These are phyloP conservation scores for Sapayoa aenigma DNA, from an alignment of 2,113 vertebrate species.

Conservation along the genomic window DNA sequence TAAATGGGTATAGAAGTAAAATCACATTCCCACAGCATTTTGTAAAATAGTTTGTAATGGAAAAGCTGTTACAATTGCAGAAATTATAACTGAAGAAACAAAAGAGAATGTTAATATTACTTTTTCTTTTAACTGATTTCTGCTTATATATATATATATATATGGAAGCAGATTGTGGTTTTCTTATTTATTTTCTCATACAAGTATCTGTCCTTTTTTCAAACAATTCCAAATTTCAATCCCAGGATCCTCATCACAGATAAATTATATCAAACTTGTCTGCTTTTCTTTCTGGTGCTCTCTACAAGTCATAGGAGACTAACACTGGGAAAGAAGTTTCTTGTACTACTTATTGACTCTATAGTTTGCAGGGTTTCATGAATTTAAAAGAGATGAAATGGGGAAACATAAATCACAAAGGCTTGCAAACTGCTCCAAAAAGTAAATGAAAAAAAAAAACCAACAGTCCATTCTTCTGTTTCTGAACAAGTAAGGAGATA, in stretches of 20 bases:
- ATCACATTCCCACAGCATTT: not conserved
- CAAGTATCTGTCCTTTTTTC: not conserved
- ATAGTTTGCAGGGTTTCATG: not conserved
- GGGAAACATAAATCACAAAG: not conserved
- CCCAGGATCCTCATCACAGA: not conserved
- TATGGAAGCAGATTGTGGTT: not conserved
- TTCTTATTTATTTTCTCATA: not conserved
- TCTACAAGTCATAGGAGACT: not conserved
- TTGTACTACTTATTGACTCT: not conserved
- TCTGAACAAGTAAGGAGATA: not conserved
- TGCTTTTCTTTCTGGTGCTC: not conserved
- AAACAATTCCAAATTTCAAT: not conserved
- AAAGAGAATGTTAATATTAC: not conserved
- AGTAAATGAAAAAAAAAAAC: not conserved
- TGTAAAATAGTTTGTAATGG: conserved; percentile 2
- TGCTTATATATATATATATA: not conserved
- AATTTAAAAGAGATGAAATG: not conserved
- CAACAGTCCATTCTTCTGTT: not conserved
- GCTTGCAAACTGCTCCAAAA: not conserved
- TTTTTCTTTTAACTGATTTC: not conserved
- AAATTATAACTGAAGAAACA: conserved; percentile 19
- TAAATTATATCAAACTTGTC: not conserved
- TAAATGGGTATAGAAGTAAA: not conserved
- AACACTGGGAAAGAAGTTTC: not conserved
- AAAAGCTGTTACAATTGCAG: conserved; percentile 17